phyloP scores from a whole-genome alignment of 2,113 vertebrate species.

The Indicator indicator region DNA sequence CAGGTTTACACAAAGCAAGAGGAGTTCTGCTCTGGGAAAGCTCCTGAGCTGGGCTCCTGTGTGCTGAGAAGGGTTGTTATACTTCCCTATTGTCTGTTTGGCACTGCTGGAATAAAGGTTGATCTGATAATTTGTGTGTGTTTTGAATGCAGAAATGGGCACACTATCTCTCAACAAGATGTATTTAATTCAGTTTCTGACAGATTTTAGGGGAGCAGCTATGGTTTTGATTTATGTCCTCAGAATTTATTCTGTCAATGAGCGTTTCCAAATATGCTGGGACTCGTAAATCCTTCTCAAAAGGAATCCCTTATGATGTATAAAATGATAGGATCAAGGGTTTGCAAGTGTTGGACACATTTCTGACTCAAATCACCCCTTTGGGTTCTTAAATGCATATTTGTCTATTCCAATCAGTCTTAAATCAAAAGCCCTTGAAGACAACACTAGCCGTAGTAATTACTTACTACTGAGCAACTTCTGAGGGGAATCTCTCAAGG shows the following conservation, averaged over 20 bases:
- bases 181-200: conserved; percentile 69
- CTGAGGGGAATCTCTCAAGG: conserved; percentile 26
- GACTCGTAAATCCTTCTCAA: conserved; percentile 65
- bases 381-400: conserved; percentile 32
- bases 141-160: conserved; percentile 67
- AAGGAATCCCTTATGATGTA: conserved; percentile 65
- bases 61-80: neutral
- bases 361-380: conserved; percentile 66
- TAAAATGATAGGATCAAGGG: conserved; percentile 62
- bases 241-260: conserved; percentile 73
- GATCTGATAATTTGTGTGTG: conserved; percentile 23
- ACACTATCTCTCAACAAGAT: conserved; percentile 53
- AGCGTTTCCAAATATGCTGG: conserved; percentile 63
- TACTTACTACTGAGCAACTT: neutral
- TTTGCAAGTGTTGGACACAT: conserved; percentile 56
- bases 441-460: neutral
- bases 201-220: conserved; percentile 74
- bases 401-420: conserved; percentile 50
- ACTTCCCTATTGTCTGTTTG: neutral
- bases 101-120: neutral
- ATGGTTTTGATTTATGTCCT: conserved; percentile 75
- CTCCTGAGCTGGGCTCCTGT: neutral
- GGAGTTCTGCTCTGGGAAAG: neutral
- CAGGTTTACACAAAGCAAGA: neutral
- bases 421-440: conserved; percentile 52